A percentile compares a stretch with the other conserved stretches of the same genome.
These are phyloP conservation scores for Mechanitis mazaeus DNA, from an alignment of 2,888 invertebrate species.

Conservation along the genomic window DNA sequence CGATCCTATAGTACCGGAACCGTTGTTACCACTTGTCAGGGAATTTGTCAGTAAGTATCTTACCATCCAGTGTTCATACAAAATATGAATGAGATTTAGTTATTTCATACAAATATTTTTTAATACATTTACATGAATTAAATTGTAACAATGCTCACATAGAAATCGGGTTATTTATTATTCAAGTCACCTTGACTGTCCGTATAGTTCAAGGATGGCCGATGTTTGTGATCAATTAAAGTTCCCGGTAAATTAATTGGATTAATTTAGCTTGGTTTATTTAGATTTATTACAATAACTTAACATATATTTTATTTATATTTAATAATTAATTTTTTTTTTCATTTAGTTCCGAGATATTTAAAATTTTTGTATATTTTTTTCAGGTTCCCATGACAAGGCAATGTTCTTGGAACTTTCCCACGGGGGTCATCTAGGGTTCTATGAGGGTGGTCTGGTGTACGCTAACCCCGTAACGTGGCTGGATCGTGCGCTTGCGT, in stretches of 20 bases:
- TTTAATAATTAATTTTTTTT: background rate
- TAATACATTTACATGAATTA: too few species aligned
- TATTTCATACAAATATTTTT: too few species aligned
- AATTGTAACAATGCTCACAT: too few species aligned
- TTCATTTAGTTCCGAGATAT: background rate
- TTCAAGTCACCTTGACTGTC: conserved; percentile 1
- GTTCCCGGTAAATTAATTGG: background rate
- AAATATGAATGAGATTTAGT: too few species aligned
- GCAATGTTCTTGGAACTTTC: conserved; percentile 87
- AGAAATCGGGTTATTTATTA: background rate
- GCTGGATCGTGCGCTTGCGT: conserved; percentile 92
- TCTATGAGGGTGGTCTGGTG: conserved; percentile 92
- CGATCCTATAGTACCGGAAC: conserved; percentile 93
- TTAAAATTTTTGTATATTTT: background rate
- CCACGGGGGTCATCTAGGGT: conserved; percentile 96
- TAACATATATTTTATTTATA: background rate
- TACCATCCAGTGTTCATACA: background rate
- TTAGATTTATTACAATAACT: background rate
- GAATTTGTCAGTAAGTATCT: conserved; percentile 83
- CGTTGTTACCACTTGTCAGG: conserved; percentile 83
- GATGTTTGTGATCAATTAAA: background rate
- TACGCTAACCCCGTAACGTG: conserved; percentile 95
- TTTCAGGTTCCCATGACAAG: conserved; percentile 79
- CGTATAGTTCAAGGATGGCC: background rate
- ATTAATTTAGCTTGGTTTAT: conserved; percentile 4